phyloP scores from a whole-genome alignment of 2,888 invertebrate genomes.

The Glaucopsyche alexis region DNA sequence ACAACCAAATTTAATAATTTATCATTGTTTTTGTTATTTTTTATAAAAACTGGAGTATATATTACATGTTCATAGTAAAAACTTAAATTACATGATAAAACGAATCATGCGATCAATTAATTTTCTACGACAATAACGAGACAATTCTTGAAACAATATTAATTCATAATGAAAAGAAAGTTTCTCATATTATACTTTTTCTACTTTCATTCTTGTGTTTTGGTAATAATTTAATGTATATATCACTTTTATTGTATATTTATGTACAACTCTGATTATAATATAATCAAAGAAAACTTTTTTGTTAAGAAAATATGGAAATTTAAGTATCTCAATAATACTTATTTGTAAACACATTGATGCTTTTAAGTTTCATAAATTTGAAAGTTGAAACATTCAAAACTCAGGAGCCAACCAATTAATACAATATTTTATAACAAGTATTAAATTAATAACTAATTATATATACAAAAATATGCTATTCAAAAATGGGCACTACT shows the following conservation, averaged over 20 bases:
- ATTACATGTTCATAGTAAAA: too few relatives aligned
- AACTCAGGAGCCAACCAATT: neutral
- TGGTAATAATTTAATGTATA: conserved; percentile 12
- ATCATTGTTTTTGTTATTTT: too few relatives aligned
- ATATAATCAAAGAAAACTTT: neutral
- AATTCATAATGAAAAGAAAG: conserved; percentile 23
- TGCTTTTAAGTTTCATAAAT: neutral
- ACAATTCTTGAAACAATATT: neutral
- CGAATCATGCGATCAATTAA: neutral
- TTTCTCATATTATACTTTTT: conserved; percentile 25
- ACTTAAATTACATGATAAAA: neutral
- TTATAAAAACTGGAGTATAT: too few relatives aligned
- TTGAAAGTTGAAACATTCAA: neutral
- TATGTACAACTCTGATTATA: neutral
- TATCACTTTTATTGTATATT: neutral
- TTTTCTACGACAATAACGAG: neutral
- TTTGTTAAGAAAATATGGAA: neutral
- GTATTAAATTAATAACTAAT: too few relatives aligned
- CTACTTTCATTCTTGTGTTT: conserved; percentile 15
- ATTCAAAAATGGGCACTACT: too few relatives aligned
- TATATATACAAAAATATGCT: too few relatives aligned
- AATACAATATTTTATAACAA: too few relatives aligned
- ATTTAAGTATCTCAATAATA: neutral
- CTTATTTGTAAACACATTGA: neutral
- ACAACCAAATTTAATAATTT: too few relatives aligned